Evolutionary conservation across 2,797 vertebrate genomes (phyloP).

Genomic region (Sardinella longiceps): DNA sequence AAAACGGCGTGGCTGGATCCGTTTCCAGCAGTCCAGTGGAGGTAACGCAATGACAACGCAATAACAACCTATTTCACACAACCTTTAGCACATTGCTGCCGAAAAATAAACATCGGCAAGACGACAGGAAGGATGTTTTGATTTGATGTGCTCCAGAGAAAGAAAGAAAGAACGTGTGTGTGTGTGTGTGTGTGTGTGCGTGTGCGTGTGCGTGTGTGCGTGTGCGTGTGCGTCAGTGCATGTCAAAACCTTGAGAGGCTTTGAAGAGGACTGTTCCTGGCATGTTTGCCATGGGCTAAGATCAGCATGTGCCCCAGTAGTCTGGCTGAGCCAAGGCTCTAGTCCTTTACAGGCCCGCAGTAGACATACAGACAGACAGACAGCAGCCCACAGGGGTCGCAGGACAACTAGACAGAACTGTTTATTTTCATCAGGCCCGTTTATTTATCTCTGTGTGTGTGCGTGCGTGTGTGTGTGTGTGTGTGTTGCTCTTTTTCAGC

Average conservation of each 20-base stretch:
- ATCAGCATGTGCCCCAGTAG: not conserved
- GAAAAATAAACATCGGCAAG: not conserved
- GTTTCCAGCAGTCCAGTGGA: conserved; percentile 84
- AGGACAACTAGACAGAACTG: conserved; percentile 39
- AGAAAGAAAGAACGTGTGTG: too few species aligned
- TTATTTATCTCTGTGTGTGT: conserved; percentile 40
- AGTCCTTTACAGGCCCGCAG: not conserved
- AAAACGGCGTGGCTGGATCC: conserved; percentile 84
- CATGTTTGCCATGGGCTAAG: not conserved
- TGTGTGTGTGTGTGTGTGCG: too few species aligned
- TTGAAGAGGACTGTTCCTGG: not conserved
- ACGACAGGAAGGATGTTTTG: not conserved
- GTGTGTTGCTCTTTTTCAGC: conserved; percentile 68
- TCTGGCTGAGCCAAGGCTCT: not conserved
- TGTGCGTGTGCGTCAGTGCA: too few species aligned
- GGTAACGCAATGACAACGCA: conserved; percentile 72
- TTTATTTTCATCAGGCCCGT: conserved; percentile 47
- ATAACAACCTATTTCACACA: not conserved
- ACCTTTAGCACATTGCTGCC: not conserved
- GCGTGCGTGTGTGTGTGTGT: conserved; percentile 31
- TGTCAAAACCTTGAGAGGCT: not conserved
- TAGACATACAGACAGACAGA: too few species aligned
- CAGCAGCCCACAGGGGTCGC: conserved; percentile 23
- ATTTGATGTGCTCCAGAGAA: not conserved
- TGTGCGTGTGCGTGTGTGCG: too few species aligned